Conservation (phyloP, 2,797 vertebrate species). For the Protosalanx chinensis region DNA sequence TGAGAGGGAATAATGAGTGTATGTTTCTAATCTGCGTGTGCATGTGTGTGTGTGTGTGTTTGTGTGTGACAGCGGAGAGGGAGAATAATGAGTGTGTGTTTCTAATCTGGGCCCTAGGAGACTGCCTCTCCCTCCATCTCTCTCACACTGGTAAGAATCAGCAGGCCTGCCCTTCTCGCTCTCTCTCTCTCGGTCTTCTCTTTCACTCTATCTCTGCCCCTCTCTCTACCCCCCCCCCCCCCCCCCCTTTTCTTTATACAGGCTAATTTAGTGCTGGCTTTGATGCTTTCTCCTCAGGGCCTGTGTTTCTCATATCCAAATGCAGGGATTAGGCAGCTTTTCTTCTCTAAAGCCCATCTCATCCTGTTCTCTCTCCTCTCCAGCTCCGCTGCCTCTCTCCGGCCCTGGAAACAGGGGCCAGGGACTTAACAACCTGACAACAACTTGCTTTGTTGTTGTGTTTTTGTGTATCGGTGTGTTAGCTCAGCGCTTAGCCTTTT, state of each 20-base stretch:
- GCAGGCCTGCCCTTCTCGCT: constrained; percentile 46
- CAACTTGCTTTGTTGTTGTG: constrained; percentile 68
- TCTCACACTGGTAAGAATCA: constrained; percentile 74
- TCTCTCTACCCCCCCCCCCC: constrained; percentile 20
- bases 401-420: constrained; percentile 70
- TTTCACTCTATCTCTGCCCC: constrained; percentile 15
- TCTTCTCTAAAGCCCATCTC: constrained; percentile 81
- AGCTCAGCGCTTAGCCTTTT: constrained; percentile 67
- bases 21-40: constrained; percentile 80
- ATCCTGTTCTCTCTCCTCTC: constrained; percentile 68
- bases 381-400: constrained; percentile 56
- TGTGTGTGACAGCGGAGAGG: constrained; percentile 43
- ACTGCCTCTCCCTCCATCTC: constrained; percentile 69
- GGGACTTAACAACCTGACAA: constrained; percentile 72
- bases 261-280: constrained; percentile 81
- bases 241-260: constrained; percentile 48
- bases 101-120: constrained; percentile 82
- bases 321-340: constrained; percentile 81
- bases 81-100: constrained; percentile 74
- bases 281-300: constrained; percentile 80
- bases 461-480: constrained; percentile 71
- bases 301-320: constrained; percentile 84
- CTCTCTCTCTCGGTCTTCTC: constrained; percentile 14
- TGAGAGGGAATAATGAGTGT: constrained; percentile 83
- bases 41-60: constrained; percentile 45